Percentiles rank a stretch among this genome's conserved stretches.
Conservation (phyloP, 2,888 invertebrate genomes). For the Nipponacmea schrenckii region DNA sequence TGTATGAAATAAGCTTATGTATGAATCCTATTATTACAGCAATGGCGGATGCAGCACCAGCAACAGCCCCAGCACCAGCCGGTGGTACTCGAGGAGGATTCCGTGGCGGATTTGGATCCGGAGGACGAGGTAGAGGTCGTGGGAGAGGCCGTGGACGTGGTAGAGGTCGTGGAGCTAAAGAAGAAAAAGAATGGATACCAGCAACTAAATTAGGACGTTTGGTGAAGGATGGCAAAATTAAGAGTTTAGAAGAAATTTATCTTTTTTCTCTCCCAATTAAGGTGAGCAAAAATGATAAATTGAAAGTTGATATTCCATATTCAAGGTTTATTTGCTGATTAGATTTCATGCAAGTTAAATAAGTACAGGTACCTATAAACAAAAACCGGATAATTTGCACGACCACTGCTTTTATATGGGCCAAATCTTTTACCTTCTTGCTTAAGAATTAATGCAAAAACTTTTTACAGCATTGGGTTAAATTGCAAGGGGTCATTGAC, state of each 20-base stretch:
- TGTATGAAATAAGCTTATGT: no score
- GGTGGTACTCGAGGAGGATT: slow-evolving; percentile 71
- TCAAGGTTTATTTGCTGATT: no score
- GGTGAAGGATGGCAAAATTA: slow-evolving; percentile 95
- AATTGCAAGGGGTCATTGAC: no score
- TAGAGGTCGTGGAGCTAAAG: slow-evolving; percentile 77
- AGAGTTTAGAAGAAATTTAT: slow-evolving; percentile 96
- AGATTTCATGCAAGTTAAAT: no score
- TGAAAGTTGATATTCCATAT: no score
- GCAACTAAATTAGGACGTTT: slow-evolving; percentile 98
- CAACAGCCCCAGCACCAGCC: slow-evolving; percentile 87
- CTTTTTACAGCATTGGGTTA: no score
- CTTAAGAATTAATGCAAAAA: no score
- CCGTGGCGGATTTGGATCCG: slow-evolving; percentile 62
- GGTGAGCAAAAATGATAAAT: no score
- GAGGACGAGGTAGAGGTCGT: slow-evolving; percentile 76
- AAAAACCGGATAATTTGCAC: no score
- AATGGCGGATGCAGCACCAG: slow-evolving; percentile 99
- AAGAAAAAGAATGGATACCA: slow-evolving; percentile 98
- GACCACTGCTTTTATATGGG: no score
- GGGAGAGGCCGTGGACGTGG: slow-evolving; percentile 70
- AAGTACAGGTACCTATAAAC: no score
- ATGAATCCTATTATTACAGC: slow-evolving; percentile 34
- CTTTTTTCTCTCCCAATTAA: slow-evolving; percentile 98
- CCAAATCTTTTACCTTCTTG: no score